These are phyloP conservation scores for Carcharodon carcharias DNA, from an alignment of 2,797 vertebrate genomes.

Conservation along the genomic window DNA sequence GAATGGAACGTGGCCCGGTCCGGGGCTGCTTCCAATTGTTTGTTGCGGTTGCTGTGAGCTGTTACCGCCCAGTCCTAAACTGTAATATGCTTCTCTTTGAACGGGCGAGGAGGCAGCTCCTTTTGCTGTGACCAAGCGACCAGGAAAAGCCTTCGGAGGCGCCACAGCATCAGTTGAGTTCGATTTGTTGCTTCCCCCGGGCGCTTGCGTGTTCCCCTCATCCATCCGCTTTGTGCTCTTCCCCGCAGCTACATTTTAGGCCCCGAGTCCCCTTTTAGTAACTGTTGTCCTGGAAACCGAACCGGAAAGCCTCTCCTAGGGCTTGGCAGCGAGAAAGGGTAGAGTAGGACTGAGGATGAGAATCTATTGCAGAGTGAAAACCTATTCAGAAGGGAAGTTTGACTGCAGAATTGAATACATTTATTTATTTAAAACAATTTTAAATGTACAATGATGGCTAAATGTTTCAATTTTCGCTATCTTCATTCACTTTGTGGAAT, in stretches of 20 bases:
- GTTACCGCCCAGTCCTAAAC: neutral
- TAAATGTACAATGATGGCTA: neutral
- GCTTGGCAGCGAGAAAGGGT: neutral
- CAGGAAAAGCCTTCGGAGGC: no score
- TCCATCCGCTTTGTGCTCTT: neutral
- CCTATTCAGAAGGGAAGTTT: neutral
- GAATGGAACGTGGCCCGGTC: neutral
- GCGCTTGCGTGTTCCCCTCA: neutral
- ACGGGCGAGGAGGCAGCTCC: neutral
- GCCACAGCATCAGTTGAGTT: neutral
- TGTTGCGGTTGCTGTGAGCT: neutral
- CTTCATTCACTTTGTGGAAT: neutral
- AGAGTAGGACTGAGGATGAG: neutral
- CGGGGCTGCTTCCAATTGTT: neutral
- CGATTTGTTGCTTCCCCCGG: no score
- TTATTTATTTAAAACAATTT: neutral
- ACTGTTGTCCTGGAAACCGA: slow-evolving; percentile 14
- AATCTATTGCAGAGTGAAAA: neutral
- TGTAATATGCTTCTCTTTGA: no score
- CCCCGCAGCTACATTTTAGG: neutral
- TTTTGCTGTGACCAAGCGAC: no score
- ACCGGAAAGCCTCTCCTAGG: neutral
- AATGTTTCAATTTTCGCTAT: neutral
- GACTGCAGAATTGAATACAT: neutral
- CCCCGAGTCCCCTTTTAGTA: neutral